Percentiles rank a stretch among this genome's conserved stretches.
These are phyloP conservation scores for Pachypanchax playfairii DNA, from an alignment of 2,113 vertebrate species.

Conservation along the genomic window DNA sequence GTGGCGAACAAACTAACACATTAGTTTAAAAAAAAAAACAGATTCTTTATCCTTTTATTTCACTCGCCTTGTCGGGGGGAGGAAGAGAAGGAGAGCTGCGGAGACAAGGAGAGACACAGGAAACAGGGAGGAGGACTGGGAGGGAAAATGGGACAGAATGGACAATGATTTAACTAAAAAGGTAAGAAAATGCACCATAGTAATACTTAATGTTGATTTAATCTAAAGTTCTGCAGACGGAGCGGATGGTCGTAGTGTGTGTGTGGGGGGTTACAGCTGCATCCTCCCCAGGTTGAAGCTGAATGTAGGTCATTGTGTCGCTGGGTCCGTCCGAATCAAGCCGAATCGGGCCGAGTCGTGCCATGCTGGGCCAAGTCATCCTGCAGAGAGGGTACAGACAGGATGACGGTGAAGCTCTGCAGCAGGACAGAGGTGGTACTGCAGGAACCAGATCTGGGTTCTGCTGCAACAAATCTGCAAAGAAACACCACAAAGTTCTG, in stretches of 20 bases:
- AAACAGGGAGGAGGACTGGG: slow-evolving; percentile 11
- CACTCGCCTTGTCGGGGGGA: background rate
- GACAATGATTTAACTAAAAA: slow-evolving; percentile 64
- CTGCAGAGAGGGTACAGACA: slow-evolving; percentile 32
- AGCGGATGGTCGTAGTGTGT: background rate
- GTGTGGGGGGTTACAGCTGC: slow-evolving; percentile 18
- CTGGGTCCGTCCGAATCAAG: slow-evolving; percentile 56
- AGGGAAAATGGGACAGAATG: slow-evolving; percentile 14
- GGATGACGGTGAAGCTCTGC: slow-evolving; percentile 30
- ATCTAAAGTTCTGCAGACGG: slow-evolving; percentile 20
- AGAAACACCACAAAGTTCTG: too few species aligned
- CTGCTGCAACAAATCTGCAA: too few species aligned
- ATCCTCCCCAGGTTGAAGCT: slow-evolving; percentile 24
- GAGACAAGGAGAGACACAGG: background rate
- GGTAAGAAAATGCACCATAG: slow-evolving; percentile 56
- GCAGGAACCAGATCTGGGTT: background rate
- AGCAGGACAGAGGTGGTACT: slow-evolving; percentile 6
- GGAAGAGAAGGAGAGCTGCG: background rate
- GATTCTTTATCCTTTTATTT: background rate
- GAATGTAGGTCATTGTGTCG: slow-evolving; percentile 74
- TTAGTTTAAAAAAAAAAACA: background rate
- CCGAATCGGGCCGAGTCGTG: slow-evolving; percentile 30
- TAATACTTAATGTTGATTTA: slow-evolving; percentile 27
- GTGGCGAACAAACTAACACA: background rate
- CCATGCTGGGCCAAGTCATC: slow-evolving; percentile 27